Evolutionary conservation across 2,888 invertebrate species (phyloP).

Genomic region (Ephialtes manifestator): DNA sequence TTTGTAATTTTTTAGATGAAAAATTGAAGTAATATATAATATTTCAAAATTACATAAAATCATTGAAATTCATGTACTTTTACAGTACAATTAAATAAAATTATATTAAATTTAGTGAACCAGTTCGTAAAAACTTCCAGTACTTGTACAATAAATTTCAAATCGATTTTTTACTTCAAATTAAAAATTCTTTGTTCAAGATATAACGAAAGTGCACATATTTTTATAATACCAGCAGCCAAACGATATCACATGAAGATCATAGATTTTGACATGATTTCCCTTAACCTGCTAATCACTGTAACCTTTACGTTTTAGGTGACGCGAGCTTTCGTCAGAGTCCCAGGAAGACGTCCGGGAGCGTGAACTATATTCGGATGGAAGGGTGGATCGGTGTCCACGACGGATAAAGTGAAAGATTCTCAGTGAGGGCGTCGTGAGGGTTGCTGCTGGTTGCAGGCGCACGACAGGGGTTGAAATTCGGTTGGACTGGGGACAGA

Average conservation of each 20-base stretch:
- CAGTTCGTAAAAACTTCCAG: too few relatives aligned
- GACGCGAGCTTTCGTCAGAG: constrained; percentile 54
- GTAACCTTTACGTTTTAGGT: background rate
- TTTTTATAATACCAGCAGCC: too few relatives aligned
- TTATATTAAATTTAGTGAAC: too few relatives aligned
- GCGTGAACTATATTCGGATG: constrained; percentile 81
- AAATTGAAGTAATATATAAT: too few relatives aligned
- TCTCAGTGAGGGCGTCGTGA: constrained; percentile 75
- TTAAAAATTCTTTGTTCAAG: too few relatives aligned
- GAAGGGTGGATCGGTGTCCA: constrained; percentile 83
- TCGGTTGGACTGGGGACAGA: constrained; percentile 60
- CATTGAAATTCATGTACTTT: too few relatives aligned
- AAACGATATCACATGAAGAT: background rate
- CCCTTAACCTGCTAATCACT: constrained; percentile 23
- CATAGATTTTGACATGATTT: background rate
- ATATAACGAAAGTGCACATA: too few relatives aligned
- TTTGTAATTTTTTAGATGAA: too few relatives aligned
- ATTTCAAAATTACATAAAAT: too few relatives aligned
- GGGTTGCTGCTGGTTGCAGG: constrained; percentile 64
- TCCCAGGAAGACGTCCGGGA: constrained; percentile 40
- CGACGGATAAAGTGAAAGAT: constrained; percentile 85
- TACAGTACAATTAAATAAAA: too few relatives aligned
- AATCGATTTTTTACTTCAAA: too few relatives aligned
- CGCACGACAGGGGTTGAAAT: constrained; percentile 81
- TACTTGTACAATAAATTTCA: too few relatives aligned